Base-by-base conservation (phyloP, 1,140 invertebrate genomes). In the Drosophila takahashii region DNA sequence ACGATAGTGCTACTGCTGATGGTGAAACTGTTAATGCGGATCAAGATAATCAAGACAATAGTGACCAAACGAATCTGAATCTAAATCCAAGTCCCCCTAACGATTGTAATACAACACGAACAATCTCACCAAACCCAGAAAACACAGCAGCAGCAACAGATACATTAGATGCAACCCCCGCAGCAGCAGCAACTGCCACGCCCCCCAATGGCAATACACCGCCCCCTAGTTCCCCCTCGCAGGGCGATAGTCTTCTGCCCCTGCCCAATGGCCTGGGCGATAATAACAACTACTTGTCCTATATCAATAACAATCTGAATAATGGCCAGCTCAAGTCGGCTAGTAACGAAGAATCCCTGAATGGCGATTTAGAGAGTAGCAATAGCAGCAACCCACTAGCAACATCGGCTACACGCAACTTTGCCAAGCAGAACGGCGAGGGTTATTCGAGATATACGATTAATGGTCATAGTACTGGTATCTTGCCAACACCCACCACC, bases 401-500 rank as follows among this genome's bases (percentile, higher is more conserved):
- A 73, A 26, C 51, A 73, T 10, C 72, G 22, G 45, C 64, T 18
- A 22, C 76, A 9, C 60, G 62, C 52, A 61, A 45, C 36, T 87
- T 77, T 56, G 56, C 56, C 39, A 87, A 87, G 42, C 79, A 79
- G 3, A 87, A 89, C 54, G 79, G 83, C 57, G 75, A 87, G 16
- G 44, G 34, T 36, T 81, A 81, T 47, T 60, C 60, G 22, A 39
- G 32, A 8, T 83, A 83, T n/a, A 51, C 34, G 36, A 41, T 52
- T 8, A 87, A 78, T 52, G 81, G 81, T 16, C 77, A 85, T 13
- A 87, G 64, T 42, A 52, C 51, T 4, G 92, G 93, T 84, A 90
- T 92, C 64, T 79, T 93, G 83, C 92, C 91, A 37, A 92, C 91
- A 41, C 89, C 92, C 53, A 80, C 91, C 45, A 81, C 92, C 52